Conservation (phyloP, 2,113 vertebrate genomes). For the Mystacornis crossleyi region DNA sequence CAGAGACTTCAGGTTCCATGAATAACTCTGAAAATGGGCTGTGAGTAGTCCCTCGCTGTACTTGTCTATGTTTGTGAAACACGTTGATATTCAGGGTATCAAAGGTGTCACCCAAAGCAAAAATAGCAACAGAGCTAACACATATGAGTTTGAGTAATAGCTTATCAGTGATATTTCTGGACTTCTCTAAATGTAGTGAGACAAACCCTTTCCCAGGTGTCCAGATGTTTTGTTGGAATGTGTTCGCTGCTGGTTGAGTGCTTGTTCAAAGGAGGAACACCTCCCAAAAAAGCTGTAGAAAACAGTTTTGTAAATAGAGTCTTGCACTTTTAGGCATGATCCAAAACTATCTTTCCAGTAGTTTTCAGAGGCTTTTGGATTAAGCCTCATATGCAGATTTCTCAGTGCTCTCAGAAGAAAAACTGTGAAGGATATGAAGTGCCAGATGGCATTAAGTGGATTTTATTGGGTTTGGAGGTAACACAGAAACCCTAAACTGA, state of each 20-base stretch:
- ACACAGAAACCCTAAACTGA: background rate
- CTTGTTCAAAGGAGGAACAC: background rate
- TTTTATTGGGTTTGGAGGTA: slow-evolving; percentile 16
- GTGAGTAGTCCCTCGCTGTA: background rate
- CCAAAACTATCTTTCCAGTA: background rate
- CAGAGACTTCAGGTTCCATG: background rate
- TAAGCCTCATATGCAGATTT: background rate
- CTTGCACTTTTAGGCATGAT: background rate
- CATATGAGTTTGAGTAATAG: background rate
- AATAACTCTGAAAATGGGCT: background rate
- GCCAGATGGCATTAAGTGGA: slow-evolving; percentile 20
- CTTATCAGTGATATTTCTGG: background rate
- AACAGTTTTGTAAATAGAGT: background rate
- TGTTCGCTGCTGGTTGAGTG: background rate
- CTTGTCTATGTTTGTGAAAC: background rate
- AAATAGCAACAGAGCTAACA: background rate
- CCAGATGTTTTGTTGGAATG: background rate
- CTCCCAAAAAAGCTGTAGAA: background rate
- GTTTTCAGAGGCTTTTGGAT: slow-evolving; percentile 22
- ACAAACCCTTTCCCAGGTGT: background rate
- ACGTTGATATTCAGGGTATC: background rate
- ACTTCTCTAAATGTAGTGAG: background rate
- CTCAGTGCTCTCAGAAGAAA: background rate
- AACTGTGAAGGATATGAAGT: background rate
- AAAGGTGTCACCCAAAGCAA: background rate